Percentiles rank a stretch among this genome's conserved stretches.
phyloP scores from a whole-genome alignment of 2,113 vertebrate genomes.

The Antennarius striatus region DNA sequence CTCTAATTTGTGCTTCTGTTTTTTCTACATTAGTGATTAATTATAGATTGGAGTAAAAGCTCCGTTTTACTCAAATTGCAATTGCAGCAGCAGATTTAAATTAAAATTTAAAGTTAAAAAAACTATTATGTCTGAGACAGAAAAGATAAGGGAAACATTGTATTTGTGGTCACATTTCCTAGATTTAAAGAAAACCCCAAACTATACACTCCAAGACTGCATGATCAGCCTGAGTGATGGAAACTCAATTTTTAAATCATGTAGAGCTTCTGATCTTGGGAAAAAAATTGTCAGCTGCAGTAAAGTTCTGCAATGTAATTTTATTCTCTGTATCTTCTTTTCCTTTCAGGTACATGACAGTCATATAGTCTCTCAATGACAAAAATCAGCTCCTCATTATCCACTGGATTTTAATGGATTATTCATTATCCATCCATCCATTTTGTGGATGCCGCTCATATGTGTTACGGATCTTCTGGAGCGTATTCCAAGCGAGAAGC shows the following conservation, averaged over 20 bases:
- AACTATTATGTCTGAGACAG: not conserved
- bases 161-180: too few species aligned
- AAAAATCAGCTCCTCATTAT: too few species aligned
- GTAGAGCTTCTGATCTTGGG: not conserved
- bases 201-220: not conserved
- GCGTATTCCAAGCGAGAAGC: too few species aligned
- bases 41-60: conserved; percentile 26
- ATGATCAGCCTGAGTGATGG: conserved; percentile 15
- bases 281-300: too few species aligned
- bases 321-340: too few species aligned
- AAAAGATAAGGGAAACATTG: not conserved
- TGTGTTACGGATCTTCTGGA: too few species aligned
- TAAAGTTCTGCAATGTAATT: too few species aligned
- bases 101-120: not conserved
- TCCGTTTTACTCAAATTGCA: conserved; percentile 9
- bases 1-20: conserved; percentile 8
- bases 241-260: conserved; percentile 7
- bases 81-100: not conserved
- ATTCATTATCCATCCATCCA: too few species aligned
- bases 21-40: conserved; percentile 1
- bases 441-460: too few species aligned
- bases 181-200: not conserved
- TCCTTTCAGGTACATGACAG: too few species aligned
- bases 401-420: too few species aligned
- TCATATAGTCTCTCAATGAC: too few species aligned